Conservation (phyloP, 1,140 invertebrate genomes). For the Lucilia cuprina region DNA sequence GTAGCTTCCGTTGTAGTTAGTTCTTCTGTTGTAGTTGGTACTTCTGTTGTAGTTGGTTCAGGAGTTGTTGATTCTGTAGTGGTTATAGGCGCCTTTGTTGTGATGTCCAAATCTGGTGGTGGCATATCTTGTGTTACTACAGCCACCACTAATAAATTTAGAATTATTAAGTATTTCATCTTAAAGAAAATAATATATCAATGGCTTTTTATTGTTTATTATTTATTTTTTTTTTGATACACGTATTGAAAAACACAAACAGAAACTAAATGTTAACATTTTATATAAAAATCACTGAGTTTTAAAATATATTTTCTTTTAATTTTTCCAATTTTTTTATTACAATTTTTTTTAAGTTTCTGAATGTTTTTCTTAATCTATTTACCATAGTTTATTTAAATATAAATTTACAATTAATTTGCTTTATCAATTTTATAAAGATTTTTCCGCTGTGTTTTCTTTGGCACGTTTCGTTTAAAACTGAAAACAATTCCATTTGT, state of each 20-base stretch:
- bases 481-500: slow-evolving; percentile 1
- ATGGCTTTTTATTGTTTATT: too few relatives aligned
- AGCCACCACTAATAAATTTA: not conserved
- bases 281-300: not conserved
- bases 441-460: not conserved
- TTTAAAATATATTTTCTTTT: too few relatives aligned
- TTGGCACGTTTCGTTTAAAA: not conserved
- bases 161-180: slow-evolving; percentile 6
- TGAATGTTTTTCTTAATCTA: too few relatives aligned
- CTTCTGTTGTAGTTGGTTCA: not conserved
- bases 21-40: not conserved
- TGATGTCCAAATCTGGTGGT: not conserved
- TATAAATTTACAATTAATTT: not conserved
- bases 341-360: too few relatives aligned
- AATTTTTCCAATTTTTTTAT: too few relatives aligned
- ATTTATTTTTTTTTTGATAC: too few relatives aligned
- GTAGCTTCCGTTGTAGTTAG: not conserved
- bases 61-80: not conserved
- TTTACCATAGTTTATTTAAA: not conserved
- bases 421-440: not conserved
- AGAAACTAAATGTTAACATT: not conserved
- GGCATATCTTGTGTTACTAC: not conserved
- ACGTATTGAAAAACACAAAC: not conserved
- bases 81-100: not conserved
- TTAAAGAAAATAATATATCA: not conserved